A percentile compares a stretch with the other conserved stretches of the same genome.
phyloP scores from a whole-genome alignment of 2,888 invertebrate species.

The Alviniconcha strummeri region DNA sequence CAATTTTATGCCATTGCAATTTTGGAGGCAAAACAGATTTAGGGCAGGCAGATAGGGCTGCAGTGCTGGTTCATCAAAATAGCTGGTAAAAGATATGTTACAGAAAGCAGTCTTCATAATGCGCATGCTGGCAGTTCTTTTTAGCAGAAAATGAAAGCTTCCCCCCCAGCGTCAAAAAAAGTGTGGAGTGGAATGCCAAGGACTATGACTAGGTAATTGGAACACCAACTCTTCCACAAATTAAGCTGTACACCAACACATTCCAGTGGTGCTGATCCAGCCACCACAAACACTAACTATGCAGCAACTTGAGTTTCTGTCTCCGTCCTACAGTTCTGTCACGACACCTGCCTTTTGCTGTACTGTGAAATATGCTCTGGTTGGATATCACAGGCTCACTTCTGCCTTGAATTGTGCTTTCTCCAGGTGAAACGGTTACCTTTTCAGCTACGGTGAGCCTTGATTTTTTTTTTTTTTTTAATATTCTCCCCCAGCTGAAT shows the following conservation, averaged over 20 bases:
- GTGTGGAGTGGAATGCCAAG: too few relatives aligned
- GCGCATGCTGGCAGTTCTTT: too few relatives aligned
- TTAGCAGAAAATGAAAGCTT: too few relatives aligned
- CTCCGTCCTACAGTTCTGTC: conserved; percentile 18
- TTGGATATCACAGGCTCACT: not conserved
- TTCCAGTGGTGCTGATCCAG: conserved; percentile 24
- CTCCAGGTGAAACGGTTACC: not conserved
- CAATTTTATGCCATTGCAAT: too few relatives aligned
- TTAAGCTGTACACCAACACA: not conserved
- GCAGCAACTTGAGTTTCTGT: conserved; percentile 8
- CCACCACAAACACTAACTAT: conserved; percentile 17
- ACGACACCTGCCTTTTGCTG: conserved; percentile 5
- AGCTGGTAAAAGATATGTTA: too few relatives aligned
- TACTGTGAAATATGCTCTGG: not conserved
- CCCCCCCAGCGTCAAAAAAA: too few relatives aligned
- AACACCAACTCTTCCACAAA: not conserved
- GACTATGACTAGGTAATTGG: too few relatives aligned
- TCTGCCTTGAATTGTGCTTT: not conserved
- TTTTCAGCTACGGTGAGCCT: not conserved
- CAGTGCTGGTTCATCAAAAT: too few relatives aligned
- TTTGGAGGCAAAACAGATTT: too few relatives aligned
- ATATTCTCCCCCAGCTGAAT: too few relatives aligned
- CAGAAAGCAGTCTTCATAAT: too few relatives aligned
- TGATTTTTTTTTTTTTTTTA: not conserved
- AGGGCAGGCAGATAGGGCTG: too few relatives aligned